Conservation (phyloP, 2,113 vertebrate genomes). For the Prolemur simus region DNA sequence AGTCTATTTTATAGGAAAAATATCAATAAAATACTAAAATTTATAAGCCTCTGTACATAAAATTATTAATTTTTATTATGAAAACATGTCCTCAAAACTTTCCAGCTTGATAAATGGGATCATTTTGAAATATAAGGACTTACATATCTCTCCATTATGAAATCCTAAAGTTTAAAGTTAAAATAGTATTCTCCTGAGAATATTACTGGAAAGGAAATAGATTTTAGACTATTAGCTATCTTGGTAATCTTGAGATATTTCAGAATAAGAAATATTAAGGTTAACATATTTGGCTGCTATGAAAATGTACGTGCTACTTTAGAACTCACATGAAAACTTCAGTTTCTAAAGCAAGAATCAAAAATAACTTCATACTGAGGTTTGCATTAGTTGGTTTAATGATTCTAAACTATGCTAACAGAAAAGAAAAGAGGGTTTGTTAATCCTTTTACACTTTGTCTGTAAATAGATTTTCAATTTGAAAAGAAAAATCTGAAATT, state of each 20-base stretch:
- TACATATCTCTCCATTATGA: neutral
- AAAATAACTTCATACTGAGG: neutral
- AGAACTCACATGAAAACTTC: neutral
- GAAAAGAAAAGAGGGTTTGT: neutral
- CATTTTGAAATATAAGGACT: neutral
- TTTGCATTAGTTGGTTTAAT: slow-evolving; percentile 31
- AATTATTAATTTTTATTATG: slow-evolving; percentile 14
- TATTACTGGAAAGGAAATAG: neutral
- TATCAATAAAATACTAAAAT: neutral
- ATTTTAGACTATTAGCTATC: neutral
- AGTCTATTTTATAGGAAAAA: neutral
- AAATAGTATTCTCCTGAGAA: slow-evolving; percentile 6
- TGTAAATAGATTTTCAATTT: neutral
- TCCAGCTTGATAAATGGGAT: neutral
- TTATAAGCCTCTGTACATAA: neutral
- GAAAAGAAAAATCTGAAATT: neutral
- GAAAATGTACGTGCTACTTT: neutral
- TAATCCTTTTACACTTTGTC: slow-evolving; percentile 24
- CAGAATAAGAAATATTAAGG: neutral
- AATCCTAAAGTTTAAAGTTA: neutral
- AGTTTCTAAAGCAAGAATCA: neutral
- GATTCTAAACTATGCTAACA: slow-evolving; percentile 28
- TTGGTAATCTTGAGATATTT: slow-evolving; percentile 43
- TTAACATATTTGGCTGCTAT: neutral
- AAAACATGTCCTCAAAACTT: neutral